Base-by-base conservation (phyloP, 92 coral and sea anemone species). In the Epizoanthus rinbou region DNA sequence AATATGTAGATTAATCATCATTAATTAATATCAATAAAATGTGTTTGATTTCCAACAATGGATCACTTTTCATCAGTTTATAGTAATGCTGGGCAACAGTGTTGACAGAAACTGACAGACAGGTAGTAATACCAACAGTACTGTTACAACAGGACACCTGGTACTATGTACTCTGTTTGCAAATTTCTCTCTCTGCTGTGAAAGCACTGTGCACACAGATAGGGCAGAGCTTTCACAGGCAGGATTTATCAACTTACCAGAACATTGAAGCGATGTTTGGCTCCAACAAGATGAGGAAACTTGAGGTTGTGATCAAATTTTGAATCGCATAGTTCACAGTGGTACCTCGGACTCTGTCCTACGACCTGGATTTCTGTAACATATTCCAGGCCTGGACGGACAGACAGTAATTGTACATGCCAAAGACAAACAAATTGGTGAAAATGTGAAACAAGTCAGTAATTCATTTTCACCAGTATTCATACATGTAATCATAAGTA, bases 251-350 rank as follows among this genome's bases (percentile, higher is more conserved):
- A 84, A 97, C 99, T 97, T 92, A 97, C 99, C 99, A 97, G 84
- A 19, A 97, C 98, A 92, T 97, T 97, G 71, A 97, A 85, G 64
- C 99, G 99, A 87, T 97, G 99, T 88, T 97, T 97, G 80, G 96
- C 95, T 86, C 99, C 99, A 92, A 97, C 99, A 85, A 97, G 93
- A 78, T 97, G 99, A 13, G 99, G 99, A 89, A 97, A 97, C 99
- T 97, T 97, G 94, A 97, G 89, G 93, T 97, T 97, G 95, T 97
- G 99, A 83, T 97, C 99, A 94, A 97, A 97, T 95, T 97, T 97
- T 80, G 99, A 84, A 88, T 94, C 96, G 80, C 99, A 97, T 69
- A 97, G 89, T 86, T 94, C 90, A 80, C 99, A 97, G 87, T 97
- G 98, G 88, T 97, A 97, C 64, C 99, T 87, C 63, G 98, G 99